A percentile compares a stretch with the other conserved stretches of the same genome.
Evolutionary conservation across 2,113 vertebrate genomes (phyloP).

Genomic region (Ctenodactylus gundi): DNA sequence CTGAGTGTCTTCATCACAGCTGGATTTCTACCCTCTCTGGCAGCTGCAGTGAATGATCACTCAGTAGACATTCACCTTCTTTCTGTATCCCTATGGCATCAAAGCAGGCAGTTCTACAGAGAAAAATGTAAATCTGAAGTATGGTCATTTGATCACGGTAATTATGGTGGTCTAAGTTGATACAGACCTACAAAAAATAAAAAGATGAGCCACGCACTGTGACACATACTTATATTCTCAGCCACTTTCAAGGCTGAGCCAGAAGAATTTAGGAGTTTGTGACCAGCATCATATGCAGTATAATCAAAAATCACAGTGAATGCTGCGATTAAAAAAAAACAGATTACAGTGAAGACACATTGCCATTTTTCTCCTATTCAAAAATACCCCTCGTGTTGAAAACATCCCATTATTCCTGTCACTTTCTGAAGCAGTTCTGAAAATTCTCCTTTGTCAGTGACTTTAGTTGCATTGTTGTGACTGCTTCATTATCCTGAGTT

Average conservation of each 20-base stretch:
- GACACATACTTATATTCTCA: background rate
- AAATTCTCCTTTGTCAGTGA: background rate
- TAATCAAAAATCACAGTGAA: background rate
- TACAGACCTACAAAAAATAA: background rate
- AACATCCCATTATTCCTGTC: background rate
- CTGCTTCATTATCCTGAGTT: background rate
- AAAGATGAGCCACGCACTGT: background rate
- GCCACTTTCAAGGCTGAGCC: background rate
- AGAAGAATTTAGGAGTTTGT: background rate
- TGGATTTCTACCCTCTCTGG: conserved; percentile 40
- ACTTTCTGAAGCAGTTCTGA: background rate
- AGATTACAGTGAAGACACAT: background rate
- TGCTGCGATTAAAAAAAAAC: background rate
- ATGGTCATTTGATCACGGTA: background rate
- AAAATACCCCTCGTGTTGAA: background rate
- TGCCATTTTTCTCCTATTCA: background rate
- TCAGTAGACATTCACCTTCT: background rate
- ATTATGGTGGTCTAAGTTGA: background rate
- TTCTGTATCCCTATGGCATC: background rate
- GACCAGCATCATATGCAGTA: background rate
- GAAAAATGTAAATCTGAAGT: conserved; percentile 5
- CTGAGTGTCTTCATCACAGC: conserved; percentile 42
- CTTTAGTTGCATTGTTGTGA: background rate
- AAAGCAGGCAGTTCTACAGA: background rate
- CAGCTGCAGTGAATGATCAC: conserved; percentile 18